Base-by-base conservation (phyloP, 2,113 vertebrate species). In the Rhea pennata region DNA sequence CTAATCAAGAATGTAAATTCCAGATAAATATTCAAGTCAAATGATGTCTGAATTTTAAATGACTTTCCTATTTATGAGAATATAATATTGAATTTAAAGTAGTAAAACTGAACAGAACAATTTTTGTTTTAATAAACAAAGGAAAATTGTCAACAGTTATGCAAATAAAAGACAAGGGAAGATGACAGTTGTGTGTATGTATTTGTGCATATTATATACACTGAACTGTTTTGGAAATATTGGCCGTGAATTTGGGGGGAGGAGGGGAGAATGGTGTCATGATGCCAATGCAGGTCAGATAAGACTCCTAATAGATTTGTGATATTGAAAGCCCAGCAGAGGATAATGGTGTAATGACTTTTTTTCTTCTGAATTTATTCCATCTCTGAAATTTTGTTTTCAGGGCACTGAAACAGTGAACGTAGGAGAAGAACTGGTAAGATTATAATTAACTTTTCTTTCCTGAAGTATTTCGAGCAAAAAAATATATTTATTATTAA, bases 201-300 rank as follows among this genome's bases (percentile, higher is more conserved):
- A 16, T 70, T 20, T 36, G 14, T 67, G 2, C 40, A 8, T 50
- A 8, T 46, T 5, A 26, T 0, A 0, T 33, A 17, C 15, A 19
- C 16, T 59, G 12, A 80, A 51, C 65, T 80, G 10, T 15, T 70
- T 36, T 64, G 33, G 24, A 48, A 76, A 75, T 91, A 53, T 0
- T 88, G 17, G 9, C 24, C 51, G 24, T 48, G 72, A 89, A 87
- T 58, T 39, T 48, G 15, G 64, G 79, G 39, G 12, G 42, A 58
- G 31, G 61, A 20, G 5, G 46, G 44, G 44, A 46, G 15, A 46
- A 74, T 24, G 23, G 20, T 48, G 5, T 83, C 76, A 40, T 39
- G 29, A 20, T 84, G 40, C 31, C n/a, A 77, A 3, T 42, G 11
- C 3, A 17, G 36, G 17, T 66, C 74, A 85, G 20, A 8, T 46